Percentiles rank a stretch among this genome's conserved stretches.
Evolutionary conservation across 1,140 invertebrate genomes (phyloP).

Genomic region (Eciton burchellii): DNA sequence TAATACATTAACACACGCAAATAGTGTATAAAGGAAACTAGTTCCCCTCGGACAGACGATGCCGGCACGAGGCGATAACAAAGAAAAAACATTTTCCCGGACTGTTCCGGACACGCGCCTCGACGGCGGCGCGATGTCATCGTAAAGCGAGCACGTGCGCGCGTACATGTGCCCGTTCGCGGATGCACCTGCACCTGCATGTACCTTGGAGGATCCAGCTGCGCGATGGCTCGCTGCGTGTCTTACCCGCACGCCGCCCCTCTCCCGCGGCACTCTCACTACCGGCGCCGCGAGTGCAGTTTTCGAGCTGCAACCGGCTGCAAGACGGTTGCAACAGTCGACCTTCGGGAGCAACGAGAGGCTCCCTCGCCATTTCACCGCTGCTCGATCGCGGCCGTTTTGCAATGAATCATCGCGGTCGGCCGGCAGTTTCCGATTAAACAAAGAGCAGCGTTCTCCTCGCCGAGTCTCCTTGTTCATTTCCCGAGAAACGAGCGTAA

Average conservation of each 20-base stretch:
- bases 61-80: background rate
- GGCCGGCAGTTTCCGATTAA: slow-evolving; percentile 35
- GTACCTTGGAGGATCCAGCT: slow-evolving; percentile 61
- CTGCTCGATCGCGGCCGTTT: slow-evolving; percentile 19
- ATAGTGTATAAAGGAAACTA: too few relatives aligned
- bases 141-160: slow-evolving; percentile 33
- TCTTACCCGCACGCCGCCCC: slow-evolving; percentile 17
- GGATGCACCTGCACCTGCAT: slow-evolving; percentile 65
- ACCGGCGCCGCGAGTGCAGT: background rate
- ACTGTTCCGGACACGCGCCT: background rate
- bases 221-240: slow-evolving; percentile 43
- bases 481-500: background rate
- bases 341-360: slow-evolving; percentile 57
- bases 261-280: slow-evolving; percentile 30
- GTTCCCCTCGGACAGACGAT: background rate
- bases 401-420: slow-evolving; percentile 48
- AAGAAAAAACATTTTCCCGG: background rate
- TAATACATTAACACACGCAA: too few relatives aligned
- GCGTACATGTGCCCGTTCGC: background rate
- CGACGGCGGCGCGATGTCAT: slow-evolving; percentile 19
- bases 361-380: slow-evolving; percentile 20
- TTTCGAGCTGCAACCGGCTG: slow-evolving; percentile 60
- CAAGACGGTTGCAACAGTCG: slow-evolving; percentile 54
- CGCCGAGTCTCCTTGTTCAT: background rate
- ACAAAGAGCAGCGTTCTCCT: slow-evolving; percentile 14